phyloP scores from a whole-genome alignment of 2,113 vertebrate genomes.

The Sylvicapra grimmia region DNA sequence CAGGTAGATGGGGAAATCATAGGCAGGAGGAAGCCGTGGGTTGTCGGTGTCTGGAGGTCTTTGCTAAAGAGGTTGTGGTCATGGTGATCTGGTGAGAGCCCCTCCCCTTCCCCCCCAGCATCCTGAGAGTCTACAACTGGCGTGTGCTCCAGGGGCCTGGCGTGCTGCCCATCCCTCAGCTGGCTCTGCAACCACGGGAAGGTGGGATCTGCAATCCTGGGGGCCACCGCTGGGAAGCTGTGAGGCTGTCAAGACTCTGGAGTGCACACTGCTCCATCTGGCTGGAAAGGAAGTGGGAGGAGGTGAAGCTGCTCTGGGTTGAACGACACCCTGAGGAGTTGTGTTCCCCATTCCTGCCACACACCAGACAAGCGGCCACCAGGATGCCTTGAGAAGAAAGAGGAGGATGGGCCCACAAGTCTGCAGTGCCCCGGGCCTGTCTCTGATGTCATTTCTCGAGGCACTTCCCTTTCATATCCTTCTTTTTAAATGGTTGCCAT shows the following conservation, averaged over 20 bases:
- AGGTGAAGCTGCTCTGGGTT: background rate
- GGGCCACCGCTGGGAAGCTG: background rate
- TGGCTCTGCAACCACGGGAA: background rate
- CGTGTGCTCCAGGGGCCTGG: background rate
- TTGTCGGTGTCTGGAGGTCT: background rate
- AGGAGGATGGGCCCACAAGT: background rate
- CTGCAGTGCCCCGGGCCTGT: too few species aligned
- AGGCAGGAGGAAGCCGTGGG: fast-evolving
- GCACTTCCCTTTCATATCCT: background rate
- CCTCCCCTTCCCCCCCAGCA: background rate
- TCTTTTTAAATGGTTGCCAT: background rate
- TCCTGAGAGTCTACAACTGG: background rate
- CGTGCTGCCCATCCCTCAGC: background rate
- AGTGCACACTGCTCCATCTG: constrained; percentile 30
- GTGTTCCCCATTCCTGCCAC: background rate
- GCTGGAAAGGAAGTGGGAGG: constrained; percentile 9
- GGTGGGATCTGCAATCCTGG: constrained; percentile 5
- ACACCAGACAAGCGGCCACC: background rate
- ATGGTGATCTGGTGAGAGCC: background rate
- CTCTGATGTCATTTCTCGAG: background rate
- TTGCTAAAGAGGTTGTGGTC: background rate
- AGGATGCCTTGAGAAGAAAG: background rate
- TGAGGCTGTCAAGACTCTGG: background rate
- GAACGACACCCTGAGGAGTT: background rate
- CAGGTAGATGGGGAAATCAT: background rate